These are phyloP conservation scores for Muscina levida DNA, from an alignment of 2,888 invertebrate genomes.

Conservation along the genomic window DNA sequence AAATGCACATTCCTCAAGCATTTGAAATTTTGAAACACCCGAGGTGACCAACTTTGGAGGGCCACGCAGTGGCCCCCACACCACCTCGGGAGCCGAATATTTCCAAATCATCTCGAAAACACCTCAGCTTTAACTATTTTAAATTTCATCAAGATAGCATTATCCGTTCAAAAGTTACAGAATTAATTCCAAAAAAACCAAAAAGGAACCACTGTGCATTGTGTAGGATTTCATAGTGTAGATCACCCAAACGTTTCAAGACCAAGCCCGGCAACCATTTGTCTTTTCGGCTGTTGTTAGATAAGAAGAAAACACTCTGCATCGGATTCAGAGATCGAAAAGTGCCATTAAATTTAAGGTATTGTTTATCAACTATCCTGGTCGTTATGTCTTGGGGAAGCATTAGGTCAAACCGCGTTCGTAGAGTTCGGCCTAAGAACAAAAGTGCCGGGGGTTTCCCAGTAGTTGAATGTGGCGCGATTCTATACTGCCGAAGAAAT, in stretches of 20 bases:
- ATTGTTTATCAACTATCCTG: constrained; percentile 20
- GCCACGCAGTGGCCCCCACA: no score
- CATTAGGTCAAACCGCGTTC: constrained; percentile 52
- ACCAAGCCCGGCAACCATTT: constrained; percentile 41
- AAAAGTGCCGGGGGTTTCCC: constrained; percentile 34
- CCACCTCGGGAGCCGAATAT: no score
- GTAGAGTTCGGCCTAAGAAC: constrained; percentile 45
- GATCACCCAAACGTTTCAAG: not conserved
- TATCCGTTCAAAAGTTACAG: no score
- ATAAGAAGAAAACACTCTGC: constrained; percentile 34
- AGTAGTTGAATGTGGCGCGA: constrained; percentile 41
- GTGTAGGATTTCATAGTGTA: not conserved
- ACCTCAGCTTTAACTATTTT: no score
- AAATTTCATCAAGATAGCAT: no score
- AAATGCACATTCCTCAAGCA: no score
- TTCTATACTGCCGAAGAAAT: constrained; percentile 37
- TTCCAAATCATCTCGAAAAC: no score
- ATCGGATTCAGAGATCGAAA: constrained; percentile 19
- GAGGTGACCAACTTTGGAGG: no score
- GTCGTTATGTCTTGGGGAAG: constrained; percentile 29
- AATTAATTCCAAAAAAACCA: no score
- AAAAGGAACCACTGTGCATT: no score
- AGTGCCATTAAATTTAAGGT: no score
- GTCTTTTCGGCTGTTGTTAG: not conserved
- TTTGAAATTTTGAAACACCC: no score